Evolutionary conservation across 2,797 vertebrate species (phyloP).

Genomic region (Mionectes olivaceus): DNA sequence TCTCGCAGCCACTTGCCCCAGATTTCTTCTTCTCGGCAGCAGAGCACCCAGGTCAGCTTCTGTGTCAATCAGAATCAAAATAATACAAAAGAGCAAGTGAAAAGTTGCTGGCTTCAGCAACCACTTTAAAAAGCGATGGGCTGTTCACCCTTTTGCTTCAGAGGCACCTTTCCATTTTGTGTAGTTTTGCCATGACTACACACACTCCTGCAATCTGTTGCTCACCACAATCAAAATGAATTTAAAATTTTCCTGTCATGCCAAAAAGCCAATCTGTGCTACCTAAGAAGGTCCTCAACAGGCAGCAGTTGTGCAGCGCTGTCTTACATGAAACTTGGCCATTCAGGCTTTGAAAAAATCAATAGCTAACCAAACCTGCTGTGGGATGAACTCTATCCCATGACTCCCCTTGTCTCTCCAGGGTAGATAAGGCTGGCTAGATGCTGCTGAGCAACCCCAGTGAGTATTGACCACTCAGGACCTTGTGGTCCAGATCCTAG

Average conservation of each 20-base stretch:
- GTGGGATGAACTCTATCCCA: background rate
- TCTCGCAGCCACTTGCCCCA: background rate
- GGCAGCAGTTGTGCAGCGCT: background rate
- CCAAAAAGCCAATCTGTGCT: background rate
- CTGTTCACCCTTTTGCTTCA: background rate
- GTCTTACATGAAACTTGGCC: background rate
- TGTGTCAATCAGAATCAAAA: background rate
- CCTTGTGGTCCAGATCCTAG: background rate
- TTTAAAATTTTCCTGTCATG: background rate
- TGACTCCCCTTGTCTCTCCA: fast-evolving
- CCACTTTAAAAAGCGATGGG: background rate
- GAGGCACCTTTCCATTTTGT: background rate
- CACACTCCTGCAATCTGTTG: background rate
- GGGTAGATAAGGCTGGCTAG: background rate
- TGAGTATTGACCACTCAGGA: background rate
- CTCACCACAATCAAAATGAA: background rate
- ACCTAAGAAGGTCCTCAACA: background rate
- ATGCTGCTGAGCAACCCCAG: background rate
- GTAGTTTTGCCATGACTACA: background rate
- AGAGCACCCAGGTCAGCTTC: background rate
- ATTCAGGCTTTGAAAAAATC: background rate
- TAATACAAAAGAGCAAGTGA: background rate
- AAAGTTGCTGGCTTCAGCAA: background rate
- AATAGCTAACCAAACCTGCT: background rate
- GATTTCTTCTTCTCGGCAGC: background rate